A percentile compares a stretch with the other conserved stretches of the same genome.
Conservation (phyloP, 1,140 invertebrate genomes). For the Brachystomella parvula region DNA sequence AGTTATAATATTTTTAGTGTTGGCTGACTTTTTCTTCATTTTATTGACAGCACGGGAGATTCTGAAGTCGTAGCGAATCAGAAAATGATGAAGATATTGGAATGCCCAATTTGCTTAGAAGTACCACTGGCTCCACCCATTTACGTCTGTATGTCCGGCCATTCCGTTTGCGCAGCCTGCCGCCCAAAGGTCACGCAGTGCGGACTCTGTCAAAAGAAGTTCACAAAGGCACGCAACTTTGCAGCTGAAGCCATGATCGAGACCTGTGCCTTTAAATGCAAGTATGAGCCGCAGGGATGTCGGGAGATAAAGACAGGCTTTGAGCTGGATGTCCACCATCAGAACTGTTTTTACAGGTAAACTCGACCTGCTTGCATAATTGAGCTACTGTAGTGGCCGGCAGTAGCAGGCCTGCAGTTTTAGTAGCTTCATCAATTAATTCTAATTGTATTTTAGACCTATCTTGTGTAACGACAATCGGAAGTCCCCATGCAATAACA, state of each 20-base stretch:
- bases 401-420: too few species aligned
- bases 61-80: too few species aligned
- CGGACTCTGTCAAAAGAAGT: constrained; percentile 1
- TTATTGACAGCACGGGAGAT: too few species aligned
- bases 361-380: neutral
- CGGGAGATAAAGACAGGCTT: neutral
- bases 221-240: constrained; percentile 13
- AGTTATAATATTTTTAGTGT: neutral
- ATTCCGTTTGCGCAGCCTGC: neutral
- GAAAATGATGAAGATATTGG: constrained; percentile 15
- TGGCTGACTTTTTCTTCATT: neutral
- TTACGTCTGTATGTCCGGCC: constrained; percentile 18
- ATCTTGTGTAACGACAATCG: neutral
- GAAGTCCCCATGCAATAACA: neutral
- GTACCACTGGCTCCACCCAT: constrained; percentile 8
- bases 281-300: neutral
- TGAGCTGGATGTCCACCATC: neutral
- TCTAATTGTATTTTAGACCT: neutral
- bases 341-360: neutral
- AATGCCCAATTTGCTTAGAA: constrained; percentile 20
- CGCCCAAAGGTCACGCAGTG: neutral
- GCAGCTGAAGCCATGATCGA: neutral
- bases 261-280: neutral
- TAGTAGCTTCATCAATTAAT: neutral
- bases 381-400: too few species aligned